Base-by-base conservation (phyloP, 2,888 invertebrate genomes). In the Apamea epomidion region DNA sequence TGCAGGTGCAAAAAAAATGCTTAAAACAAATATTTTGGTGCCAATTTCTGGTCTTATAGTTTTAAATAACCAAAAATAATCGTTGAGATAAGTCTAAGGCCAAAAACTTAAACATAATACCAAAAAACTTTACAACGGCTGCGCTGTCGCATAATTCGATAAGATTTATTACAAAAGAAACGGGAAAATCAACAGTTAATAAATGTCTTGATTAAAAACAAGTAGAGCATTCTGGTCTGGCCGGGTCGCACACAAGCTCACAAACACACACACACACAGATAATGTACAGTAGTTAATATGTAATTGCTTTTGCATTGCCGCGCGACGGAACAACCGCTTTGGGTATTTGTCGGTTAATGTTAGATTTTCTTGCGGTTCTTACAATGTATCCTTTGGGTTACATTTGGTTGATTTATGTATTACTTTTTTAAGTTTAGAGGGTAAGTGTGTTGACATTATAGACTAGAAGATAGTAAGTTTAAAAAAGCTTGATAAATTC, bases 191-290 rank as follows among this genome's bases (percentile, higher is more conserved):
- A 85, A 88, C 87, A 71, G 87, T 85, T 88, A 88, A 90, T 91
- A 88, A 85, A 91, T 90, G 87, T 90, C 89, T 91, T 91, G 91
- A 92, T 92, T 91, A 90, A 87, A 87, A 91, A 91, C 91, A 90
- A 90, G 89, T 91, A 87, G 86, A 84, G 90, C 87, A 89, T 82
- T 90, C 86, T 83, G 67, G 87, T 83, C 80, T 45, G 67, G 81
- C 71, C 75, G 45, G 80, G 82, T 85, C 32, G 73, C 78, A 82
- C 82, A 88, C 88, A 87, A 21, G 42, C 70, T 42, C 54, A 45
- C 48, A 32, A 32, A 80, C 72, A 67, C 67, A 76, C 73, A 74
- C 73, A 42, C n/a, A 69, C 65, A 74, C 21, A 62, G 45, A 32
- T 45, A 65, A 64, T 73, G 74, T 42, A 60, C 74, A 75, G 85